A percentile compares a stretch with the other conserved stretches of the same genome.
phyloP scores from a whole-genome alignment of 2,888 invertebrate genomes.

The Heliconius ismenius region DNA sequence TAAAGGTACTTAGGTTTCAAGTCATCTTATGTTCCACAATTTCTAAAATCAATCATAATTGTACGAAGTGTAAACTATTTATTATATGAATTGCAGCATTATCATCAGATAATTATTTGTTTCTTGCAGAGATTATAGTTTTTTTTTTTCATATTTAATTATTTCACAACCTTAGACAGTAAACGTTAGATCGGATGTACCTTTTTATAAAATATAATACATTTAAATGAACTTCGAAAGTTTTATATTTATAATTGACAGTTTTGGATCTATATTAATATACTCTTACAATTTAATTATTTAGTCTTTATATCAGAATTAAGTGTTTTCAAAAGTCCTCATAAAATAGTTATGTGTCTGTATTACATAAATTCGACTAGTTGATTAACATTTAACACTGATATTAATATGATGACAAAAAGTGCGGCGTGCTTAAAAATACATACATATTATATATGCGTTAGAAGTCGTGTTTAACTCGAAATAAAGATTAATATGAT shows the following conservation, averaged over 20 bases:
- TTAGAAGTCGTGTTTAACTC: constrained; percentile 23
- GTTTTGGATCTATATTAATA: neutral
- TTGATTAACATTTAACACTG: constrained; percentile 5
- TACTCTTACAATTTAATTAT: neutral
- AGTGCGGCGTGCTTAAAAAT: constrained; percentile 31
- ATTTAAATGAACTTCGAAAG: neutral
- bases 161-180: constrained; percentile 34
- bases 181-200: neutral
- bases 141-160: constrained; percentile 2
- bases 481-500: constrained; percentile 23
- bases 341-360: neutral
- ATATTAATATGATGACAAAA: constrained; percentile 23
- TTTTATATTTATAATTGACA: neutral
- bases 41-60: constrained; percentile 28
- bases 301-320: constrained; percentile 15
- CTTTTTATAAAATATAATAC: neutral
- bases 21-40: constrained; percentile 35
- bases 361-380: constrained; percentile 26
- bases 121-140: neutral
- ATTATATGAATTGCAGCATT: constrained; percentile 7
- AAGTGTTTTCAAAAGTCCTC: neutral
- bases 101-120: neutral
- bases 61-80: constrained; percentile 28
- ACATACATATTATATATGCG: constrained; percentile 3
- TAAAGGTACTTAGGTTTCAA: constrained; percentile 46